Evolutionary conservation across 2,797 vertebrate genomes (phyloP).

Genomic region (Champsocephalus gunnari): DNA sequence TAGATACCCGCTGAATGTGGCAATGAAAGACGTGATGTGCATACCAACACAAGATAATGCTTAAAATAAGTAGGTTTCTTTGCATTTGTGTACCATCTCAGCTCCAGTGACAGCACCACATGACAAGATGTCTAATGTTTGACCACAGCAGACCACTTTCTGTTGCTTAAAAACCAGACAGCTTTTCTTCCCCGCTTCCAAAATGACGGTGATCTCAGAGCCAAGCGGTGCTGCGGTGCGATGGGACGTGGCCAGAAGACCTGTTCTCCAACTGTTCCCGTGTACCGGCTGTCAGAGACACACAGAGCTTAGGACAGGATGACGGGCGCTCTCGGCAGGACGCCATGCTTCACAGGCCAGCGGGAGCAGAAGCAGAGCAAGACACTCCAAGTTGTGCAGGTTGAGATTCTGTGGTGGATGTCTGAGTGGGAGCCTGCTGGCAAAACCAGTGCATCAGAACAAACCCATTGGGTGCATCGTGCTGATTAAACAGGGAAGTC

Average conservation of each 20-base stretch:
- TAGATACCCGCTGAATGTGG: slow-evolving; percentile 6
- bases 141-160: slow-evolving; percentile 2
- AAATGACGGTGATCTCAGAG: slow-evolving; percentile 10
- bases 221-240: slow-evolving; percentile 17
- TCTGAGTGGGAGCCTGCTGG: slow-evolving; percentile 17
- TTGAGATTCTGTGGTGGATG: slow-evolving; percentile 20
- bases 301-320: slow-evolving; percentile 16
- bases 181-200: slow-evolving; percentile 17
- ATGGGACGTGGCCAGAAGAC: slow-evolving; percentile 29
- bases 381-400: slow-evolving; percentile 25
- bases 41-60: slow-evolving; percentile 13
- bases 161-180: neutral
- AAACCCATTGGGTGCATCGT: slow-evolving; percentile 9
- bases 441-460: slow-evolving; percentile 33
- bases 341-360: slow-evolving; percentile 18
- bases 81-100: neutral
- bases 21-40: slow-evolving; percentile 1
- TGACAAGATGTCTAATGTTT: neutral
- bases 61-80: neutral
- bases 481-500: slow-evolving; percentile 13
- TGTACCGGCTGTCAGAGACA: slow-evolving; percentile 48
- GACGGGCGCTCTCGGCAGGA: slow-evolving; percentile 16
- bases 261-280: slow-evolving; percentile 29
- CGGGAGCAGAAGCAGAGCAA: slow-evolving; percentile 25
- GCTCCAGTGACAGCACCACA: slow-evolving; percentile 2